Conservation (phyloP, 2,888 invertebrate genomes). For the Calameuta filiformis region DNA sequence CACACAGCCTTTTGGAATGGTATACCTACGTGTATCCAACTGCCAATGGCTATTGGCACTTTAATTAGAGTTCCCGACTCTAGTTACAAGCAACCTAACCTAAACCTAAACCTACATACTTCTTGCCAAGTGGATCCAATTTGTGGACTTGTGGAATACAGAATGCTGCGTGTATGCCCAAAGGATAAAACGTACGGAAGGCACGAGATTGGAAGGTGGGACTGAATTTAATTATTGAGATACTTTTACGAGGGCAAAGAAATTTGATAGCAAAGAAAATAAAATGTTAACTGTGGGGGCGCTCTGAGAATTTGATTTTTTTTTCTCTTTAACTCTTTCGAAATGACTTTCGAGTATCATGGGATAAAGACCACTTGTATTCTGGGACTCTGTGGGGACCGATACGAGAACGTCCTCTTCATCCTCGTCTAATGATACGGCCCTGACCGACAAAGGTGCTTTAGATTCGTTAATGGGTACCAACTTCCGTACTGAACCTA, state of each 20-base stretch:
- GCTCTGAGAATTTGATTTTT: too few relatives aligned
- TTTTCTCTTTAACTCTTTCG: not conserved
- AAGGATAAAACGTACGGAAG: not conserved
- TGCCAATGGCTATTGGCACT: not conserved
- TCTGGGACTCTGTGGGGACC: not conserved
- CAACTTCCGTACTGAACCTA: slow-evolving; percentile 12
- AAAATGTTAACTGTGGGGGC: not conserved
- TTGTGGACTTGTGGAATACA: not conserved
- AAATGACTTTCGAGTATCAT: not conserved
- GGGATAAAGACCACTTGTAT: not conserved
- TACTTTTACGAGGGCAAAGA: not conserved
- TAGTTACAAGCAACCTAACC: not conserved
- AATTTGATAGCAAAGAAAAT: not conserved
- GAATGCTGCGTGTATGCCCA: not conserved
- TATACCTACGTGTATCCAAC: not conserved
- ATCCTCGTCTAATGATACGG: slow-evolving; percentile 13
- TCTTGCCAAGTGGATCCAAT: not conserved
- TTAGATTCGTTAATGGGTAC: slow-evolving; percentile 8
- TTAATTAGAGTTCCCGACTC: not conserved
- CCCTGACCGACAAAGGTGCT: slow-evolving; percentile 8
- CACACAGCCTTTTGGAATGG: not conserved
- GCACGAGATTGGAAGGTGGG: not conserved
- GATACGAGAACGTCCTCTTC: not conserved
- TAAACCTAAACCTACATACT: not conserved
- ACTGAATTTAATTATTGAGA: not conserved